Percentiles rank a stretch among this genome's conserved stretches.
These are phyloP conservation scores for Alligator sinensis DNA, from an alignment of 2,113 vertebrate species.

Conservation along the genomic window DNA sequence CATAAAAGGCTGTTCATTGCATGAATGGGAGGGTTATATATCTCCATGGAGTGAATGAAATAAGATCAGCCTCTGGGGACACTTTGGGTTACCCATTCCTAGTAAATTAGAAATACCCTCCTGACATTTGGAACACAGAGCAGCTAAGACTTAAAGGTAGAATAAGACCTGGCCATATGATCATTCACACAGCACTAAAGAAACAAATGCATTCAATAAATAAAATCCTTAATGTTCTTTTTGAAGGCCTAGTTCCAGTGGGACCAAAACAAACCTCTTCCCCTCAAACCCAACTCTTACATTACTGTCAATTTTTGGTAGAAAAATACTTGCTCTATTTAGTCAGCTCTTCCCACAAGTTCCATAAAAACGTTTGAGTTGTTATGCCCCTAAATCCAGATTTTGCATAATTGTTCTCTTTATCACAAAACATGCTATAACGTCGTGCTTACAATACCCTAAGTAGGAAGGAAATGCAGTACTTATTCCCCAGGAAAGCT, in stretches of 20 bases:
- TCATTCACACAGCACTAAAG: not conserved
- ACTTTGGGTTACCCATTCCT: too few species aligned
- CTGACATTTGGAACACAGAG: too few species aligned
- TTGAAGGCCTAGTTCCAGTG: not conserved
- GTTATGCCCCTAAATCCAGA: constrained; percentile 31
- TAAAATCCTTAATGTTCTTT: constrained; percentile 14
- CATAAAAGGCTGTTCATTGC: too few species aligned
- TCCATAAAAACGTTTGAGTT: not conserved
- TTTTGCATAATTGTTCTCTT: constrained; percentile 18
- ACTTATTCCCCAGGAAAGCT: constrained; percentile 2
- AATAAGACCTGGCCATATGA: not conserved
- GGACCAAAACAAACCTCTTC: not conserved
- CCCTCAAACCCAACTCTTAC: not conserved
- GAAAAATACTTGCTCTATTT: not conserved
- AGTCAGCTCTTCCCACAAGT: not conserved
- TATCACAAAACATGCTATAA: not conserved
- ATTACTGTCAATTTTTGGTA: not conserved
- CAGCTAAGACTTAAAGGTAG: too few species aligned
- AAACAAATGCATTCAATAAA: constrained; percentile 9
- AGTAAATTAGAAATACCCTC: too few species aligned
- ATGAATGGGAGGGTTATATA: too few species aligned
- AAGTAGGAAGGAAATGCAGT: constrained; percentile 9
- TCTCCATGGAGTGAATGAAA: not conserved
- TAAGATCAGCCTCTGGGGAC: too few species aligned
- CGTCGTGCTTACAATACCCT: not conserved